A percentile compares a stretch with the other conserved stretches of the same genome.
Conservation (phyloP, 2,888 invertebrate species). For the Geotrupes spiniger region DNA sequence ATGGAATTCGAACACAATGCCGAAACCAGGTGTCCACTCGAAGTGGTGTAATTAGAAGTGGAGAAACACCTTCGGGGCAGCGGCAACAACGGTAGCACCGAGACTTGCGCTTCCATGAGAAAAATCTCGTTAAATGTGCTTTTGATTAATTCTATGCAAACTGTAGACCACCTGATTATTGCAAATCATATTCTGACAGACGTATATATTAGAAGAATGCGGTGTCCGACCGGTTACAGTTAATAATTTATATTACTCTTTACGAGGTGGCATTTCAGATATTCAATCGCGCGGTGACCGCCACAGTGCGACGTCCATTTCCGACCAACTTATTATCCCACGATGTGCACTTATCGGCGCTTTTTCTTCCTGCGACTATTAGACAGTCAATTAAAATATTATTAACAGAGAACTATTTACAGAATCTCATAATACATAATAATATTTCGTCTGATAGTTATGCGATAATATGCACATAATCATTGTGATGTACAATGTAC, state of each 20-base stretch:
- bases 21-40: slow-evolving; percentile 23
- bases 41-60: slow-evolving; percentile 6
- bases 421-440: no score
- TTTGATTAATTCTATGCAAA: slow-evolving; percentile 6
- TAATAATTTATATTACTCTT: slow-evolving; percentile 32
- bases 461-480: no score
- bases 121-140: slow-evolving; percentile 3
- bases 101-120: neutral
- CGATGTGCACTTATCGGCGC: neutral
- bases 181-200: slow-evolving; percentile 5
- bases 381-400: slow-evolving; percentile 1
- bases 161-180: neutral
- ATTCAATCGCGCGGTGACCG: slow-evolving; percentile 29
- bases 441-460: no score
- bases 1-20: slow-evolving; percentile 23
- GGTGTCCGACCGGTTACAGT: slow-evolving; percentile 22
- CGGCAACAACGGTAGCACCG: slow-evolving; percentile 3
- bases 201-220: slow-evolving; percentile 1
- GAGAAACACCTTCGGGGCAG: slow-evolving; percentile 5
- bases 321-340: slow-evolving; percentile 2
- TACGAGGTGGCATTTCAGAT: slow-evolving; percentile 34
- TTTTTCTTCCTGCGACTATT: neutral
- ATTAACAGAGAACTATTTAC: no score
- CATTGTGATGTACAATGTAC: no score
- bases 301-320: slow-evolving; percentile 8